phyloP scores from a whole-genome alignment of 2,888 invertebrate genomes.

The Pilophorus perplexus region DNA sequence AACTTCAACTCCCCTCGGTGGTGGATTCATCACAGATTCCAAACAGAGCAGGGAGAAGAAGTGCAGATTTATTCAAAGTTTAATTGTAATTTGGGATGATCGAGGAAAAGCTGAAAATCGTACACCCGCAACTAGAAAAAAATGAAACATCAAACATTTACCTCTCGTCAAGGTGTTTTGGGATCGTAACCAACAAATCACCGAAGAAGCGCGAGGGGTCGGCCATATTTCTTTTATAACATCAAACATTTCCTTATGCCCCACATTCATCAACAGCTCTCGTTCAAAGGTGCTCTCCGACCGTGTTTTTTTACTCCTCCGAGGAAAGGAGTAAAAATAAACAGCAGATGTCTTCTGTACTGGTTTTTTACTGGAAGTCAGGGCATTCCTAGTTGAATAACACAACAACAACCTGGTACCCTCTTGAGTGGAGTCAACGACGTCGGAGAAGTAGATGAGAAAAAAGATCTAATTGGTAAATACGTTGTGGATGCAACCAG shows the following conservation, averaged over 20 bases:
- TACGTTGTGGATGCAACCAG: too few species aligned
- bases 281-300: conserved; percentile 27
- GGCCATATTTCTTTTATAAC: conserved; percentile 15
- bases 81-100: neutral
- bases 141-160: too few species aligned
- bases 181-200: too few species aligned
- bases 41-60: too few species aligned
- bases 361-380: neutral
- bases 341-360: conserved; percentile 33
- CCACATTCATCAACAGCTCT: conserved; percentile 30
- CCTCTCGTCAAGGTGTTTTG: too few species aligned
- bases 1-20: neutral
- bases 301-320: conserved; percentile 3
- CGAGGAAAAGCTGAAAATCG: too few species aligned
- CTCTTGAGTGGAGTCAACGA: conserved; percentile 10
- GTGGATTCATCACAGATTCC: neutral
- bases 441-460: too few species aligned
- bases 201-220: too few species aligned
- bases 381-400: neutral
- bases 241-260: conserved; percentile 26
- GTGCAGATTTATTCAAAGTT: neutral
- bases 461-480: too few species aligned
- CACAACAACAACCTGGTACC: conserved; percentile 2
- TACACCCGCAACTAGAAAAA: too few species aligned
- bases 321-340: conserved; percentile 27